Evolutionary conservation across 2,888 invertebrate genomes (phyloP), one percentile per base, ranked within the genome.

Genomic region (Leptinotarsa juncta): DNA sequence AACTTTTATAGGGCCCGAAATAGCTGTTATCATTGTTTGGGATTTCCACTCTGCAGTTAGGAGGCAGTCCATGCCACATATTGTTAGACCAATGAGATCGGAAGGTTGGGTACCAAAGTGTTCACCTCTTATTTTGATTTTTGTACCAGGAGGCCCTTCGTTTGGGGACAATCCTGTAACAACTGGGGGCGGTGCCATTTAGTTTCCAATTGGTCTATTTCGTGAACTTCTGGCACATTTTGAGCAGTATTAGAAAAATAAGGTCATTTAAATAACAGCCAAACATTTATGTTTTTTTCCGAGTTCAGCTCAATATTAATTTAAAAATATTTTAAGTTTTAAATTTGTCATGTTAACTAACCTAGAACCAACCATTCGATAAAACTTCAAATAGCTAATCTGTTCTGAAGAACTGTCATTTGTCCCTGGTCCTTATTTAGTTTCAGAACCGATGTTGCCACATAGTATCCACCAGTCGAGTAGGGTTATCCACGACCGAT

Each of bases 31-130:
- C 90, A 99, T 99, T 86, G 97, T 99, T 50, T 95, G 92, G 1
- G 98, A 97, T 85, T 97, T 97, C 99, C 99, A 99, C 90, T 99
- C 98, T 0, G 97, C 97, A 16, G 98, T 96, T 72, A 99, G 88
- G 49, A 97, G 89, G 85, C 99, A 99, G 85, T 99, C 98, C 80
- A 96, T 95, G 0, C 96, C 98, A 89, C 99, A 99, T 83, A 99
- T 98, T 84, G 94, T 94, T 12, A 99, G 89, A 71, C 96, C 97
- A 83, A 95, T 91, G 42, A 99, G 89, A 89, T 99, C 99, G 78
- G 92, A 93, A 4, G 93, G 93, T 82, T 93, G 94, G 53, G 89
- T 91, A 26, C 99, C 99, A 65, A 99, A 90, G 90, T 98, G 95
- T 90, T 99, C 99, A 75, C 99, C 97, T 81, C 98, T 91, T 84